These are phyloP conservation scores for Plebejus anna DNA, from an alignment of 2,888 invertebrate genomes.

Conservation along the genomic window DNA sequence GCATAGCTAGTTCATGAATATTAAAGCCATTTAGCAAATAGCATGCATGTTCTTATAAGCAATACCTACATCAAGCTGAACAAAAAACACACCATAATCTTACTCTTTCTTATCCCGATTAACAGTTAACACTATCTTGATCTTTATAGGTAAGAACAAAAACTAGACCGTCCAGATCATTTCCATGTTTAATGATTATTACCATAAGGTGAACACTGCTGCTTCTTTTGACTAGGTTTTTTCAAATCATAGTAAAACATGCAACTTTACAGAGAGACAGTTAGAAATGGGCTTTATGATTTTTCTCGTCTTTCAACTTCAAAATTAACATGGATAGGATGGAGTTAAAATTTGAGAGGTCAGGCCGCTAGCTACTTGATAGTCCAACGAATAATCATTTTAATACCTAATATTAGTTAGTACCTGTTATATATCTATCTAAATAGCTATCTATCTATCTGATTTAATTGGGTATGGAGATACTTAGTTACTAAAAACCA, in stretches of 20 bases:
- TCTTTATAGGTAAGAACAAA: background rate
- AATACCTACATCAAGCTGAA: background rate
- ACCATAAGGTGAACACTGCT: background rate
- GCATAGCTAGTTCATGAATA: background rate
- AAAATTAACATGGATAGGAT: no score
- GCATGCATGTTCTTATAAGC: background rate
- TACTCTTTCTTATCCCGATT: slow-evolving; percentile 11
- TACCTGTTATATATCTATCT: no score
- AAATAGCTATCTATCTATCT: no score
- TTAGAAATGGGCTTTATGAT: no score
- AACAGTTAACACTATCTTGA: slow-evolving; percentile 5
- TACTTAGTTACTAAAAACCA: no score
- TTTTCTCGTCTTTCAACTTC: no score
- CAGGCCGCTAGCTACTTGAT: no score
- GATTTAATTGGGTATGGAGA: no score
- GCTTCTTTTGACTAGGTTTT: background rate
- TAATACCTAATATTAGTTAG: no score
- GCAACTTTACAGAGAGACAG: no score
- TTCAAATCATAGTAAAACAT: background rate
- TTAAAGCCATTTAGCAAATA: slow-evolving; percentile 4
- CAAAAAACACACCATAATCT: slow-evolving; percentile 10
- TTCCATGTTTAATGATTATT: background rate
- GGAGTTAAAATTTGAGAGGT: no score
- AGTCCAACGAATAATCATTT: no score
- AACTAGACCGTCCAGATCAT: background rate